Evolutionary conservation across 64 coral and sea anemone genomes (phyloP), one percentile per base, ranked within the genome.

Genomic region (Stichodactyla helianthus): DNA sequence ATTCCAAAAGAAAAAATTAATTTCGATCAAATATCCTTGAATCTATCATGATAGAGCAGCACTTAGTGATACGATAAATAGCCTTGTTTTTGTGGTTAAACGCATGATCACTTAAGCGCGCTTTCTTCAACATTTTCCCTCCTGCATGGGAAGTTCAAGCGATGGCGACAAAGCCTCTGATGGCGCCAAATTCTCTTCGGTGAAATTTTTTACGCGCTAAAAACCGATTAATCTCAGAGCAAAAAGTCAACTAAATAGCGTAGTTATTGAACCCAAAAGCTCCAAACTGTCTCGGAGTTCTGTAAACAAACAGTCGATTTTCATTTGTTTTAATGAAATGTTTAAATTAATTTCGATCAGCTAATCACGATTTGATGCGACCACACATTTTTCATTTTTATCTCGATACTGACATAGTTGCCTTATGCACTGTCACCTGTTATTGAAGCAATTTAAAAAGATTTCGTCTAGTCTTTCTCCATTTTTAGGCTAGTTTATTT

Each of bases 231-330:
- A 28, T 74, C 12, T 6, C 11, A 3, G 10, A 11, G 27, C 68
- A 74, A 74, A 28, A 31, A 74, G 62, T 74, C 25, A 31, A 31
- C 26, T 23, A 74, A 74, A 74, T 13, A 74, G 25, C 23, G n/a
- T 9, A 74, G 68, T 74, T 74, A 74, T 31, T 44, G 35, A 13
- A 74, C 25, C 68, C 27, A 2, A 5, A 1, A 74, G 25, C 68
- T 74, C 68, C 68, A 74, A 74, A 74, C 7, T 74, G 68, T 74
- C 68, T 74, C 68, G 68, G 4, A 28, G 35, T 74, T 31, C 25
- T 27, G 68, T 74, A 74, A 74, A 74, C 68, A 35, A 74, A 74
- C 68, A 31, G 68, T 74, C 68, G 25, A 8, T 74, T 74, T 31
- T 31, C 25, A 74, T 74, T 31, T 11, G 7, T 31, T 27, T 1